A percentile compares a stretch with the other conserved stretches of the same genome.
These are phyloP conservation scores for Sciurus carolinensis DNA, from an alignment of 2,797 vertebrate species.

Conservation along the genomic window DNA sequence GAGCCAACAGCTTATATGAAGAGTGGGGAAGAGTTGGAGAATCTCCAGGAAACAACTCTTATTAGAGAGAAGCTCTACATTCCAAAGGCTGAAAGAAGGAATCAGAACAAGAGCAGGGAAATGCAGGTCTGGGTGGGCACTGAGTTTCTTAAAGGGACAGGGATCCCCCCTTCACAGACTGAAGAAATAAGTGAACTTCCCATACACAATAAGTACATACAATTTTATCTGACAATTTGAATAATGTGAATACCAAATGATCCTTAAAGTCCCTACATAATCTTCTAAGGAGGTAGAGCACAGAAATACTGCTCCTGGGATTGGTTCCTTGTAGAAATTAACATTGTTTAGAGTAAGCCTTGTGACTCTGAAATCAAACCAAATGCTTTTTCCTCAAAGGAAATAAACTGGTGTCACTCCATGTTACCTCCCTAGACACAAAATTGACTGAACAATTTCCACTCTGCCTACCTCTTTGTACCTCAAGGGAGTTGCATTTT, in stretches of 20 bases:
- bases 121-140: neutral
- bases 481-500: neutral
- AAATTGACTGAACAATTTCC: neutral
- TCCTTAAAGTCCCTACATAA: neutral
- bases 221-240: neutral
- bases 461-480: neutral
- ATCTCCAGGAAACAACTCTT: neutral
- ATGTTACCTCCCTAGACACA: too few species aligned
- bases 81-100: neutral
- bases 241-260: neutral
- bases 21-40: neutral
- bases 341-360: neutral
- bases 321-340: neutral
- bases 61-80: neutral
- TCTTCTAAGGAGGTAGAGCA: neutral
- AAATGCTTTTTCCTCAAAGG: conserved; percentile 87
- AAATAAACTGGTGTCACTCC: neutral
- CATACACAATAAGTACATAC: neutral
- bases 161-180: neutral
- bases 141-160: neutral
- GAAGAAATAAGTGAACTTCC: neutral
- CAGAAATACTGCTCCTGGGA: neutral
- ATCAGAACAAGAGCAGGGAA: neutral
- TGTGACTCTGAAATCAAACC: neutral
- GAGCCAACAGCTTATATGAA: neutral